phyloP scores from a whole-genome alignment of 1,140 invertebrate genomes.

The Radopholus similis region DNA sequence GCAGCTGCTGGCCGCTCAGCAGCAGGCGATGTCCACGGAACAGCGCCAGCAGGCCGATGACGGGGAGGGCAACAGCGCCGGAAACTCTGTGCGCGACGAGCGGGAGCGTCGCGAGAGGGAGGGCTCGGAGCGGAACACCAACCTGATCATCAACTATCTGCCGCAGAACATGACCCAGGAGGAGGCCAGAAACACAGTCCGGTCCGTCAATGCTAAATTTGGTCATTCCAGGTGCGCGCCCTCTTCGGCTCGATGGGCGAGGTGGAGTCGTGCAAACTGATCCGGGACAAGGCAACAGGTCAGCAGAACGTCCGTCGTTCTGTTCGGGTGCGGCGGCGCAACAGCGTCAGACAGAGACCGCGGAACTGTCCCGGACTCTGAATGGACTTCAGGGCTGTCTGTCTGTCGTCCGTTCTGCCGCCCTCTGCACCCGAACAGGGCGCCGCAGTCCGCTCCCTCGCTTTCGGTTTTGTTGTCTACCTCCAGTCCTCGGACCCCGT shows the following conservation, averaged over 20 bases:
- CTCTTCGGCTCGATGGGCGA: constrained; percentile 95
- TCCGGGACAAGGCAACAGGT: constrained; percentile 96
- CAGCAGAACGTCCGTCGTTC: constrained; percentile 49
- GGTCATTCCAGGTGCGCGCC: constrained; percentile 31
- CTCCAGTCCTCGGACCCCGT: not conserved
- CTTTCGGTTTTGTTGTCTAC: not conserved
- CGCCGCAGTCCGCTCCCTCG: not conserved
- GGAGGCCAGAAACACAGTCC: constrained; percentile 72
- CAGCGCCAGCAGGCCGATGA: not conserved
- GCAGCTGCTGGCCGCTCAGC: constrained; percentile 20
- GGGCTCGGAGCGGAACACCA: constrained; percentile 63
- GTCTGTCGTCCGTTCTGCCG: not conserved
- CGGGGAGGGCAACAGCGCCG: not conserved
- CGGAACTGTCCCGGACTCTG: too few species aligned
- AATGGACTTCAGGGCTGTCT: constrained; percentile 5
- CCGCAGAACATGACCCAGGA: constrained; percentile 99
- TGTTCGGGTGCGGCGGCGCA: not conserved
- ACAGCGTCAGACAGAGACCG: too few species aligned
- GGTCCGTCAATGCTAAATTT: constrained; percentile 63
- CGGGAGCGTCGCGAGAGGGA: constrained; percentile 1
- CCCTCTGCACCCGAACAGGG: not conserved
- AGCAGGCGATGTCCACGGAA: not conserved
- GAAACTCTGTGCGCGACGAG: too few species aligned
- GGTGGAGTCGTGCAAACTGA: constrained; percentile 97
- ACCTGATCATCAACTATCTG: constrained; percentile 98